Base-by-base conservation (phyloP, 2,113 vertebrate genomes). In the Craseonycteris thonglongyai region DNA sequence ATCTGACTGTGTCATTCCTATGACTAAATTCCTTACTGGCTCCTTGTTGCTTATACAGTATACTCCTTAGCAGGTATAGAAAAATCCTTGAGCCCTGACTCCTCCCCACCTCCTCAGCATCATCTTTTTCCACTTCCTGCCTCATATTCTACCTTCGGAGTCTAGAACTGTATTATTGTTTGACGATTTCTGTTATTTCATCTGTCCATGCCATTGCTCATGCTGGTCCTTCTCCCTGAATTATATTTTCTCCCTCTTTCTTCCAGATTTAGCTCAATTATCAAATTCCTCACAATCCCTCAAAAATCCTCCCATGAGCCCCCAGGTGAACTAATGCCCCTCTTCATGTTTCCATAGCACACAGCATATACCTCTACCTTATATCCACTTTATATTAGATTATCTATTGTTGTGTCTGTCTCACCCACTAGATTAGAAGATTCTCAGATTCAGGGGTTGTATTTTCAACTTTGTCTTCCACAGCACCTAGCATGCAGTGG, bases 111-210 rank as follows among this genome's bases (percentile, higher is more conserved):
- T 42, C 47, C 28, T 47, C 42, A 68, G 35, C 42, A 40, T n/a
- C 66, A 28, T 38, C 49, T 11, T 8, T 45, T n/a, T 1, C 51
- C 22, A 13, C 18, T 61, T 58, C 18, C 75, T 82, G 75, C 30
- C 78, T 76, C n/a, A 14, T 45, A 30, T 15, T 72, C 38, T 42
- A 2, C 35, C 24, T 51, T 65, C n/a, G n/a, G n/a, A n/a, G n/a
- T n/a, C 28, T 30, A 68, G 40, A 38, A 18, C 35, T 4, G 19
- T 5, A 0, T 4, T 5, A 0, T 4, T 15, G 13, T 38, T 72
- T 54, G 83, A 45, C 22, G 54, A 65, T 85, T 35, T 72, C 40
- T 91, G n/a, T 35, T 22, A 1, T 66, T 81, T 76, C 42, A 24
- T 10, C 16, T 61, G 58, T 42, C 30, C 51, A n/a, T 26, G 45